These are phyloP conservation scores for Nilaparvata lugens DNA, from an alignment of 1,140 invertebrate species.

Conservation along the genomic window DNA sequence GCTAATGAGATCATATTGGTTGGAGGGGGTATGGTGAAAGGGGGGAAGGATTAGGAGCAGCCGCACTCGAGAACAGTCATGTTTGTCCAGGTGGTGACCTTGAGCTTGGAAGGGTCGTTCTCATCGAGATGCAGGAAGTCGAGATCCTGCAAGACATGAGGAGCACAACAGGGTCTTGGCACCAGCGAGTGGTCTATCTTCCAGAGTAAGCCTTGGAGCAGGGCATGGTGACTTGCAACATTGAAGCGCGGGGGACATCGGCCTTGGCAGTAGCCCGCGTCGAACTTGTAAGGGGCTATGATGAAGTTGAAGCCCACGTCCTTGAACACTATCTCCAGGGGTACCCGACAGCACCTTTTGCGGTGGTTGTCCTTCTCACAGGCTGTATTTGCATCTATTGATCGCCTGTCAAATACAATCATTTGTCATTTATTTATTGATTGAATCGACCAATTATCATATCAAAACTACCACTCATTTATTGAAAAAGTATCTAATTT, in stretches of 20 bases:
- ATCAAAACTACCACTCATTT: too few relatives aligned
- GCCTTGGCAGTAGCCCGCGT: conserved; percentile 63
- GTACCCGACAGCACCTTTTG: conserved; percentile 51
- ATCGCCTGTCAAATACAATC: neutral
- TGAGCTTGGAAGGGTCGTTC: conserved; percentile 49
- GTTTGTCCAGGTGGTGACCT: conserved; percentile 58
- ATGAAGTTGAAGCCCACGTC: conserved; percentile 62
- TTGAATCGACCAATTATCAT: too few relatives aligned
- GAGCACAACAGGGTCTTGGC: conserved; percentile 61
- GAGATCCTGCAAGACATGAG: conserved; percentile 53
- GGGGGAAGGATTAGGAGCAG: conserved; percentile 37
- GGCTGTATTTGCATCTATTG: neutral
- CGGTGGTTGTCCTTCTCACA: conserved; percentile 1
- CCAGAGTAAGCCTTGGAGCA: conserved; percentile 59
- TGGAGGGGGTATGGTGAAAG: too few relatives aligned
- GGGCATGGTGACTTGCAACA: conserved; percentile 59
- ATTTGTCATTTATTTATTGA: neutral
- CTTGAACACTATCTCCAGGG: conserved; percentile 53
- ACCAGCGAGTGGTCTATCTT: conserved; percentile 38
- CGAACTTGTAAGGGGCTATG: conserved; percentile 56
- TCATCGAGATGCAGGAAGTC: conserved; percentile 58
- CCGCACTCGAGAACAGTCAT: conserved; percentile 64
- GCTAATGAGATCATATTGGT: too few relatives aligned
- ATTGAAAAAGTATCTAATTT: too few relatives aligned
- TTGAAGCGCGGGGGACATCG: conserved; percentile 58